phyloP scores from a whole-genome alignment of 92 coral and sea anemone species.

The Zoanthus gigantus region DNA sequence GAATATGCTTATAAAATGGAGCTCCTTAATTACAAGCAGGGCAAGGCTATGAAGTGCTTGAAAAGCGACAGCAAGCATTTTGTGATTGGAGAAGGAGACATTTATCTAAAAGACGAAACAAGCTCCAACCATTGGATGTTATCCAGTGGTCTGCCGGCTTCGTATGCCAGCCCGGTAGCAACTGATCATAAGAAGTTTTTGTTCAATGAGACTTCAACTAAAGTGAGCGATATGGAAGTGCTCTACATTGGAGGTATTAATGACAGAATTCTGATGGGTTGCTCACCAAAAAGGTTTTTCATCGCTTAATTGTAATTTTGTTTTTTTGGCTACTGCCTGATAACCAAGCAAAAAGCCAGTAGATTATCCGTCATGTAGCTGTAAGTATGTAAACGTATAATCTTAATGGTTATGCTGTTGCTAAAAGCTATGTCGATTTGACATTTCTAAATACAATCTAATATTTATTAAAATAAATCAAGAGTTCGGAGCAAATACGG shows the following conservation, averaged over 20 bases:
- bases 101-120: not conserved
- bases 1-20: not conserved
- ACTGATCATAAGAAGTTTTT: not conserved
- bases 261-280: too few species aligned
- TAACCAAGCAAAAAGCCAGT: too few species aligned
- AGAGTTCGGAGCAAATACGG: too few species aligned
- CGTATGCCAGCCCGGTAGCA: constrained; percentile 2
- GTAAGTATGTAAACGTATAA: too few species aligned
- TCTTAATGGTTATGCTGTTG: too few species aligned
- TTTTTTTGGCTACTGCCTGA: too few species aligned
- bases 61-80: not conserved
- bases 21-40: not conserved
- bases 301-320: too few species aligned
- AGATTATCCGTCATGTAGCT: too few species aligned
- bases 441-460: too few species aligned
- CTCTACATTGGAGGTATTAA: constrained; percentile 24
- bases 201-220: not conserved
- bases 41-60: constrained; percentile 25
- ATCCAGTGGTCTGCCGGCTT: constrained; percentile 9
- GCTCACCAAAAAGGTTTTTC: too few species aligned
- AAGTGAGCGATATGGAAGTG: constrained; percentile 36
- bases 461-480: too few species aligned
- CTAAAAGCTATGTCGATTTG: too few species aligned
- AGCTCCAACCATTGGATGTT: not conserved
- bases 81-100: constrained; percentile 39